phyloP scores from a whole-genome alignment of 2,113 vertebrate genomes.

The Takifugu bimaculatus region DNA sequence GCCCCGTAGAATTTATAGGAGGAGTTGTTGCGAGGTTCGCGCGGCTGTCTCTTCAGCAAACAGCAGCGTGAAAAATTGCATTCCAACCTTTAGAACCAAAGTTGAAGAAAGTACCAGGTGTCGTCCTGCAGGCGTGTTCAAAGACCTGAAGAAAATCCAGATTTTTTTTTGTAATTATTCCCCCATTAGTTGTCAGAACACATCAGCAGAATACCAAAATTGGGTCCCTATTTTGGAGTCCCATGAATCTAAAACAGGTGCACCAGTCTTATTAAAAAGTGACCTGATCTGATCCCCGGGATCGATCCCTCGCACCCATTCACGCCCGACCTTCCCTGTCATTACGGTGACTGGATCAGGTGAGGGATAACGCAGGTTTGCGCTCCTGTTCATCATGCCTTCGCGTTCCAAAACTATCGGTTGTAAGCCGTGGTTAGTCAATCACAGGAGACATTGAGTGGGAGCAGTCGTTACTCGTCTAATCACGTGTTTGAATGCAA shows the following conservation, averaged over 20 bases:
- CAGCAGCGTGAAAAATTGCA: not conserved
- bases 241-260: no score
- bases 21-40: not conserved
- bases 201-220: no score
- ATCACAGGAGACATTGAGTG: conserved; percentile 11
- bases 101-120: no score
- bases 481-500: conserved; percentile 29
- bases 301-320: not conserved
- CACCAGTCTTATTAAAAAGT: no score
- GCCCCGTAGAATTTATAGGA: not conserved
- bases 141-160: no score
- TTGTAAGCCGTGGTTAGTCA: not conserved
- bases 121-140: no score
- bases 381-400: not conserved
- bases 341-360: not conserved
- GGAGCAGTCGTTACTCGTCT: conserved; percentile 18
- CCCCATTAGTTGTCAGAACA: no score
- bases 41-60: not conserved
- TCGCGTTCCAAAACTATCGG: conserved; percentile 10
- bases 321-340: not conserved
- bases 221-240: no score
- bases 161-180: no score
- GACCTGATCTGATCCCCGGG: no score
- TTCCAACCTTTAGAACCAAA: no score
- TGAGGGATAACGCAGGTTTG: not conserved